phyloP scores from a whole-genome alignment of 1,140 invertebrate species.

The Papilio machaon region DNA sequence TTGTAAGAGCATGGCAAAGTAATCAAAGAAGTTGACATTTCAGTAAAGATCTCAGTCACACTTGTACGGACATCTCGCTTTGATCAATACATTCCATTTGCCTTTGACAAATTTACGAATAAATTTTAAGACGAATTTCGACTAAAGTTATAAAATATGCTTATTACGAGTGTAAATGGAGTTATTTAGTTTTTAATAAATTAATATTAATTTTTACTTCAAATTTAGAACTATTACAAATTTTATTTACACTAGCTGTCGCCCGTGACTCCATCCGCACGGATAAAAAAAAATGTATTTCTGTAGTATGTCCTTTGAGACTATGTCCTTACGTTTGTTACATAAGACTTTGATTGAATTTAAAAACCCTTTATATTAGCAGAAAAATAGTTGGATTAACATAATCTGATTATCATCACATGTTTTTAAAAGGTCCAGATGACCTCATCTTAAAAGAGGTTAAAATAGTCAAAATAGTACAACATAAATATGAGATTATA shows the following conservation, averaged over 20 bases:
- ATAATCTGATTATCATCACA: no score
- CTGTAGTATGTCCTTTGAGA: no score
- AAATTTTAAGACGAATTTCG: not conserved
- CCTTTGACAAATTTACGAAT: not conserved
- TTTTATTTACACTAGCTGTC: no score
- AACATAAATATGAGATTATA: not conserved
- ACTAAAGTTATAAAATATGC: not conserved
- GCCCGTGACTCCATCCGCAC: no score
- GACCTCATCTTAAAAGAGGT: not conserved
- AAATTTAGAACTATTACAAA: no score
- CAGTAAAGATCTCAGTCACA: not conserved
- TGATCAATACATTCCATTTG: not conserved
- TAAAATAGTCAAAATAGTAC: no score
- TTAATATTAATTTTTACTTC: not conserved
- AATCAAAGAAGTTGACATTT: conserved; percentile 14
- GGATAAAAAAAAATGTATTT: no score
- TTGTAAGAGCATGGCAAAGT: not conserved
- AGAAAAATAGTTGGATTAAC: no score
- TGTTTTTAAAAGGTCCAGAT: no score
- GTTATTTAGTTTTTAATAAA: not conserved
- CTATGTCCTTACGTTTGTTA: no score
- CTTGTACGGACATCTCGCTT: not conserved
- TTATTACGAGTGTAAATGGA: not conserved
- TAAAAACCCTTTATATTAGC: no score
- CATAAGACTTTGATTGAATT: no score